phyloP scores from a whole-genome alignment of 2,797 vertebrate species.

The Rhynchonycteris naso region DNA sequence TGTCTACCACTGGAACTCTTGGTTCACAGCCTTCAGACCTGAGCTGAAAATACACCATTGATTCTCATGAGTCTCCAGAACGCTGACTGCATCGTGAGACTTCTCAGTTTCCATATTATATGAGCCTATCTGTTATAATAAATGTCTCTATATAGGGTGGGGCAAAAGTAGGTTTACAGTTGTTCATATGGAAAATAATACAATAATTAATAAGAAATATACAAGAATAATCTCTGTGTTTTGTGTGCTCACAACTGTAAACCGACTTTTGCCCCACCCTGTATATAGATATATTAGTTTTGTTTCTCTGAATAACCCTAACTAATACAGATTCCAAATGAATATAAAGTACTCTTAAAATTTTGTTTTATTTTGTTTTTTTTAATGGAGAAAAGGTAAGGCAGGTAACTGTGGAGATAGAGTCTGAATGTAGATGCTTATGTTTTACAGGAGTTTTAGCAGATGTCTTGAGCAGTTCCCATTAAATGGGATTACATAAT shows the following conservation, averaged over 20 bases:
- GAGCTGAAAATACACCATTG: background rate
- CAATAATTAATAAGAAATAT: no score
- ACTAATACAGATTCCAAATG: slow-evolving; percentile 2
- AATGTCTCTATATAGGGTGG: background rate
- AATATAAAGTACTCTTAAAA: background rate
- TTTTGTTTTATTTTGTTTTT: background rate
- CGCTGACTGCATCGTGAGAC: background rate
- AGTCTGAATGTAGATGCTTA: background rate
- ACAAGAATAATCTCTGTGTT: no score
- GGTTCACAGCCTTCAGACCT: background rate
- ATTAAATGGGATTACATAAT: background rate
- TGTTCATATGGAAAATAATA: no score
- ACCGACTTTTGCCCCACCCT: background rate
- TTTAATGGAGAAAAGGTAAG: background rate
- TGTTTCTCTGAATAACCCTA: background rate
- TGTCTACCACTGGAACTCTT: background rate
- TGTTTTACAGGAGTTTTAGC: background rate
- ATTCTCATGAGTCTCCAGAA: background rate
- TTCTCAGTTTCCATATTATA: background rate
- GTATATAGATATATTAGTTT: background rate
- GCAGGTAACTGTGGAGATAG: background rate
- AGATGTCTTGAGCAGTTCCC: background rate
- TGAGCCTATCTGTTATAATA: background rate
- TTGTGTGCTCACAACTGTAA: no score
- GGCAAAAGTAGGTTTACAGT: no score